A percentile compares a stretch with the other conserved stretches of the same genome.
These are phyloP conservation scores for Theristicus caerulescens DNA, from an alignment of 2,113 vertebrate genomes.

Conservation along the genomic window DNA sequence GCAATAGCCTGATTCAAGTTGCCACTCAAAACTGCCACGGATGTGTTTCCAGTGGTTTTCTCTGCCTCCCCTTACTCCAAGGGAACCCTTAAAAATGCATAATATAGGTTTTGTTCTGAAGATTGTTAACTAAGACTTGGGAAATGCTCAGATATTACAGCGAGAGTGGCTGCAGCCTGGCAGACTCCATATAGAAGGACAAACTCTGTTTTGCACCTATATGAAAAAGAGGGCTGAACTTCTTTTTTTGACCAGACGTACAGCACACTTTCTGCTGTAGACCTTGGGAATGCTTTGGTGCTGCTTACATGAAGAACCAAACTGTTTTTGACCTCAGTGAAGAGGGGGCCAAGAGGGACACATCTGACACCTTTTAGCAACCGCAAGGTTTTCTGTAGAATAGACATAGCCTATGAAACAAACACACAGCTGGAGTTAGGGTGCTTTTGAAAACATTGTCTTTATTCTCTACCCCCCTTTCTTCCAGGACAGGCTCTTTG, in stretches of 20 bases:
- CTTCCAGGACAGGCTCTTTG: constrained; percentile 63
- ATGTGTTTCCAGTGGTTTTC: background rate
- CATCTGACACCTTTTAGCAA: constrained; percentile 56
- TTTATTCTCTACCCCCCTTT: constrained; percentile 48
- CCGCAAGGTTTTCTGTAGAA: constrained; percentile 30
- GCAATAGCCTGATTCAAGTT: background rate
- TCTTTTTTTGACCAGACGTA: background rate
- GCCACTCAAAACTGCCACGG: background rate
- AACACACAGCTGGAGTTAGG: constrained; percentile 66
- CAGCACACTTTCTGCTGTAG: background rate
- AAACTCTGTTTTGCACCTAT: background rate
- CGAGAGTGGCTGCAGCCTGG: background rate
- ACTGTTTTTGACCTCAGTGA: constrained; percentile 53
- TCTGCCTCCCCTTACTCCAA: background rate
- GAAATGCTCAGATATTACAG: background rate
- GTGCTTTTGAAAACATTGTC: constrained; percentile 66
- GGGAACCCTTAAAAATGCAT: background rate
- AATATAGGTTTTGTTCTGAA: background rate
- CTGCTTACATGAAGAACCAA: constrained; percentile 31
- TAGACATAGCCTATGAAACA: constrained; percentile 47
- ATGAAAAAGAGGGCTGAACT: background rate
- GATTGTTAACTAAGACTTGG: background rate
- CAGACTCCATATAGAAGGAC: background rate
- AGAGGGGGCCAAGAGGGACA: constrained; percentile 38
- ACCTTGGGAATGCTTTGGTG: constrained; percentile 21